Percentiles rank a stretch among this genome's conserved stretches.
phyloP scores from a whole-genome alignment of 2,113 vertebrate species.

The Rallus limicola region DNA sequence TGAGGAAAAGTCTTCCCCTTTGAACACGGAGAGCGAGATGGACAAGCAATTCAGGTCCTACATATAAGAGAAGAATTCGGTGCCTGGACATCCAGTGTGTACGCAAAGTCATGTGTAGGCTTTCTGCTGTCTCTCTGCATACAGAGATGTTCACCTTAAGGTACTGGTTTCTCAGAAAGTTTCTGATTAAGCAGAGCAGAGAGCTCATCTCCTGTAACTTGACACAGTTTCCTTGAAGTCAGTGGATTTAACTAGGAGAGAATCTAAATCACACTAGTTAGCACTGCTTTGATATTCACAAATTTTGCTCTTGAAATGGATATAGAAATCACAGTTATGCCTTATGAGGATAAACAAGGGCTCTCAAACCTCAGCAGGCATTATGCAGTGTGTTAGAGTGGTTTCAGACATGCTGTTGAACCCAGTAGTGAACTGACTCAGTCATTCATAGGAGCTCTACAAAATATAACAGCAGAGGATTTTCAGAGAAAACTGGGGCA shows the following conservation, averaged over 20 bases:
- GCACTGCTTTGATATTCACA: slow-evolving; percentile 4
- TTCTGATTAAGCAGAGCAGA: neutral
- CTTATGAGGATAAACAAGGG: neutral
- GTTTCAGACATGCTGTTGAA: neutral
- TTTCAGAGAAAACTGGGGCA: neutral
- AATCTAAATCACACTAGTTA: neutral
- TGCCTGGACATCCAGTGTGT: neutral
- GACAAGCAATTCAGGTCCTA: neutral
- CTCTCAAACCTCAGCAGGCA: neutral
- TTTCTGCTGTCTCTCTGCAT: neutral
- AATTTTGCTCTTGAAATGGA: neutral
- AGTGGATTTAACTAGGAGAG: neutral
- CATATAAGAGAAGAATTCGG: neutral
- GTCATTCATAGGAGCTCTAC: neutral
- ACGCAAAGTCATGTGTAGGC: neutral
- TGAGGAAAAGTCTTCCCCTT: neutral
- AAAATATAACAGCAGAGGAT: neutral
- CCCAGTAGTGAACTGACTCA: neutral
- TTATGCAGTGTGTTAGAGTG: neutral
- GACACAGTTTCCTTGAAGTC: slow-evolving; percentile 8
- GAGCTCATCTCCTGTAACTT: neutral
- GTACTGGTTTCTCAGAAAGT: neutral
- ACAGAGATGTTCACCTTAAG: neutral
- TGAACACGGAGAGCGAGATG: neutral
- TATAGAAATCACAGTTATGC: neutral